These are phyloP conservation scores for Cynopterus brachyotis DNA, from an alignment of 2,113 vertebrate species.

Conservation along the genomic window DNA sequence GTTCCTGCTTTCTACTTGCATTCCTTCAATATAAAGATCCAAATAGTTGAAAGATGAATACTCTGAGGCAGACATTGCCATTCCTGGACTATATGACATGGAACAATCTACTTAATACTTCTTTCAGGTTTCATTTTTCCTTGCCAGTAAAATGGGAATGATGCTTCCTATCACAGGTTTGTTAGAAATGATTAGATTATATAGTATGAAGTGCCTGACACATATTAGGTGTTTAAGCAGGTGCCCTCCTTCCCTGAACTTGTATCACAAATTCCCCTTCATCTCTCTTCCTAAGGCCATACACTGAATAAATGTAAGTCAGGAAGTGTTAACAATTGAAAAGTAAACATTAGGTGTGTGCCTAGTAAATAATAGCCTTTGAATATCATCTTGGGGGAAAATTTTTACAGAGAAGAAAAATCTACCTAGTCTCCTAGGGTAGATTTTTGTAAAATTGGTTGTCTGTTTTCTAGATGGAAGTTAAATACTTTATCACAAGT, in stretches of 20 bases:
- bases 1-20: background rate
- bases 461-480: background rate
- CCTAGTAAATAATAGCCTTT: constrained; percentile 24
- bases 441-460: background rate
- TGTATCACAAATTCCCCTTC: background rate
- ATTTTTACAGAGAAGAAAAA: background rate
- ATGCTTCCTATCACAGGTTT: background rate
- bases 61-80: background rate
- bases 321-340: background rate
- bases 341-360: background rate
- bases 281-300: constrained; percentile 12
- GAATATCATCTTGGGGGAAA: background rate
- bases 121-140: background rate
- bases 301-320: background rate
- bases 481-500: background rate
- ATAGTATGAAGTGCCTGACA: background rate
- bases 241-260: background rate
- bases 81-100: background rate
- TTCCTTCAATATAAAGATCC: background rate
- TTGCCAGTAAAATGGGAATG: background rate
- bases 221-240: background rate
- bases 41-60: background rate
- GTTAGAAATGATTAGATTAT: background rate
- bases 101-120: background rate
- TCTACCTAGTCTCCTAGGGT: background rate